These are phyloP conservation scores for Chelon auratus DNA, from an alignment of 2,797 vertebrate species.

Conservation along the genomic window DNA sequence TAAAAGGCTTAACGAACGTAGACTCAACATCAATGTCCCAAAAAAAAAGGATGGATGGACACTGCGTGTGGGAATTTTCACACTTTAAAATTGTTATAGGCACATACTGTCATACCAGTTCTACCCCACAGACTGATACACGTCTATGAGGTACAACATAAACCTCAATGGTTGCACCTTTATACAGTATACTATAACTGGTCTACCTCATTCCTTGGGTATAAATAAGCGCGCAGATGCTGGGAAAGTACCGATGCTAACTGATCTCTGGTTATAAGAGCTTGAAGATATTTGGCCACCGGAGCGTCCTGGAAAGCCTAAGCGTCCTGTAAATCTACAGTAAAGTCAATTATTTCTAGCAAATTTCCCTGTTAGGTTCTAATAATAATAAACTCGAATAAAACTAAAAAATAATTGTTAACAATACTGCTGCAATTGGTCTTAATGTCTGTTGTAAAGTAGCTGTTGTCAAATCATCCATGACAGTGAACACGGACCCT, in stretches of 20 bases:
- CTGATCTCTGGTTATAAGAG: conserved; percentile 80
- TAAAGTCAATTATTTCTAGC: conserved; percentile 45
- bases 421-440: not conserved
- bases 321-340: conserved; percentile 58
- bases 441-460: not conserved
- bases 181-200: conserved; percentile 44
- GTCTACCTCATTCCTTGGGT: conserved; percentile 60
- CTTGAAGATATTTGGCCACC: conserved; percentile 71
- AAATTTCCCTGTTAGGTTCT: not conserved
- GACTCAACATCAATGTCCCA: not conserved
- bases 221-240: conserved; percentile 82
- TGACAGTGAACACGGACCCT: conserved; percentile 3
- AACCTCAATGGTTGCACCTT: conserved; percentile 3
- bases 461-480: not conserved
- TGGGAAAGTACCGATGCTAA: conserved; percentile 82
- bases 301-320: conserved; percentile 68
- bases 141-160: not conserved
- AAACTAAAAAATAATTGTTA: not conserved
- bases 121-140: not conserved
- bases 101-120: not conserved
- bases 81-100: not conserved
- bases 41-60: not conserved
- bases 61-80: not conserved
- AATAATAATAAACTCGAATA: not conserved
- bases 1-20: not conserved